These are phyloP conservation scores for Cistogaster globosa DNA, from an alignment of 2,888 invertebrate genomes.

Conservation along the genomic window DNA sequence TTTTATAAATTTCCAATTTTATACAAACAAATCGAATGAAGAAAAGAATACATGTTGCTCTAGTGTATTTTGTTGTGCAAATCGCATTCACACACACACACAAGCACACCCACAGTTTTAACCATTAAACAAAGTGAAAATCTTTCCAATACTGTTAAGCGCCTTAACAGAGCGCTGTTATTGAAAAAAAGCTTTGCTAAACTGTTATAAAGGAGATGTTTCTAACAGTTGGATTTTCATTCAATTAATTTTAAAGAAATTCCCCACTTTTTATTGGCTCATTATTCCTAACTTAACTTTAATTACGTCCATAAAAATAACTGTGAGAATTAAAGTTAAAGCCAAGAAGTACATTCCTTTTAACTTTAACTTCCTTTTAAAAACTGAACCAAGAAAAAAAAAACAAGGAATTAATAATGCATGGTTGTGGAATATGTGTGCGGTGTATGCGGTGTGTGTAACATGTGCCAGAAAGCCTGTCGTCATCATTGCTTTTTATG, in stretches of 20 bases:
- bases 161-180: conserved; percentile 59
- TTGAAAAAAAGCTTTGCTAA: conserved; percentile 36
- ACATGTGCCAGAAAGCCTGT: conserved; percentile 29
- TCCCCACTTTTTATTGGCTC: conserved; percentile 8
- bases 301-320: conserved; percentile 57
- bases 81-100: conserved; percentile 7
- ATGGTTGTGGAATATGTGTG: not conserved
- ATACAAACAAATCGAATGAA: conserved; percentile 43
- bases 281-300: conserved; percentile 40
- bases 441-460: not conserved
- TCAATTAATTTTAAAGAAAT: conserved; percentile 20
- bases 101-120: not conserved
- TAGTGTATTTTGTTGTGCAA: conserved; percentile 6
- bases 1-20: conserved; percentile 65
- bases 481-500: conserved; percentile 23
- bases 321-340: conserved; percentile 26
- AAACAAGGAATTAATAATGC: not conserved
- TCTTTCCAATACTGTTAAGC: conserved; percentile 62
- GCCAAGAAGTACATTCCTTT: conserved; percentile 27
- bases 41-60: conserved; percentile 65
- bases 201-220: conserved; percentile 24
- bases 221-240: conserved; percentile 32
- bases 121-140: conserved; percentile 41
- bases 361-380: conserved; percentile 30
- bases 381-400: not conserved